Evolutionary conservation across 2,113 vertebrate species (phyloP), one percentile per base, ranked within the genome.

Genomic region (Phrynosoma blainvillii): DNA sequence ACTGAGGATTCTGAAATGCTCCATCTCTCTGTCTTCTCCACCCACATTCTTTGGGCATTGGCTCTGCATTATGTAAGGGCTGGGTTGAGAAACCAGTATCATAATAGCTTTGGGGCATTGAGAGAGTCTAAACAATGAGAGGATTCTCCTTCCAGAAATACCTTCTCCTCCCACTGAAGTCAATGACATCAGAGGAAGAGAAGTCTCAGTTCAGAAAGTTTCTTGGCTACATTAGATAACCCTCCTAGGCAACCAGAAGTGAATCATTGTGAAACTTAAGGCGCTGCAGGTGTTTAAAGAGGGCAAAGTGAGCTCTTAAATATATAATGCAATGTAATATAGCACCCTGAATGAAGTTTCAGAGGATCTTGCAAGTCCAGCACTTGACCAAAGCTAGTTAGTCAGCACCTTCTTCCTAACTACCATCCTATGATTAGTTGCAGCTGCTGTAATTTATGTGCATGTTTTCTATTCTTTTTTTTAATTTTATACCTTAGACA

Each of bases 121-220:
- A 71, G 92, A 89, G 95, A 94, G 93, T 30, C 84, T 81, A 93
- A 94, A 92, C 78, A 92, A 86, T 89, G 82, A 75, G 89, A 86
- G 73, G 77, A 90, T 66, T 89, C 66, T 82, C 66, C 42, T 86
- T 66, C 27, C 78, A 70, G 42, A 86, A 84, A 68, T 75, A 88
- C 88, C 81, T 79, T 89, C 86, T 54, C 65, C 7, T 12, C 89
- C 92, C 84, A 68, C 74, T 25, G 47, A 52, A 92, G 32, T 86
- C 81, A 85, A 32, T 92, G 42, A 87, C 73, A 87, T 90, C 70
- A 32, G 27, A 30, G 2, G 6, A 88, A 84, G 47, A 87, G 84
- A 25, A 68, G 56, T 54, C 76, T 25, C 5, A 12, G 40, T 71
- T 83, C 76, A 79, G 62, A 30, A 79, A 79, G 20, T 68, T 54